Evolutionary conservation across 2,797 vertebrate genomes (phyloP).

Genomic region (Mallotus villosus): DNA sequence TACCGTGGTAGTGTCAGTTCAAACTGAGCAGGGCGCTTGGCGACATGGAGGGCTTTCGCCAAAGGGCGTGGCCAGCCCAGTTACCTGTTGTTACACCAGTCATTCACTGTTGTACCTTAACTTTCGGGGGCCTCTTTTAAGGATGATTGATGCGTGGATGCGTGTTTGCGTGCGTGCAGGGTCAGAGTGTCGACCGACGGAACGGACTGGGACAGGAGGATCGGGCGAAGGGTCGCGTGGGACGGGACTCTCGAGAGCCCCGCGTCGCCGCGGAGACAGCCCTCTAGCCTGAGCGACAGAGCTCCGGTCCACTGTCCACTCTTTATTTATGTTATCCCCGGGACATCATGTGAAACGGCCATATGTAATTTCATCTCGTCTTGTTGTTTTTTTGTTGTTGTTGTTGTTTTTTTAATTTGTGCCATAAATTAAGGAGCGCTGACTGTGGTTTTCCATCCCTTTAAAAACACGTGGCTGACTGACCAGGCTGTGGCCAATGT

Average conservation of each 20-base stretch:
- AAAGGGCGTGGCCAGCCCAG: slow-evolving; percentile 43
- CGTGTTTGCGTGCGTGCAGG: slow-evolving; percentile 18
- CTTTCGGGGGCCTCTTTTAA: slow-evolving; percentile 25
- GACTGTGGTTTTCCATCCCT: slow-evolving; percentile 38
- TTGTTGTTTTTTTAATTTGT: slow-evolving; percentile 46
- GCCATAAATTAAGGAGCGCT: slow-evolving; percentile 62
- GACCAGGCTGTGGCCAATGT: slow-evolving; percentile 14
- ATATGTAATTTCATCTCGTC: slow-evolving; percentile 36
- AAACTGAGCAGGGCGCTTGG: background rate
- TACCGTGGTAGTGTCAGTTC: background rate
- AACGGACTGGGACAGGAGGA: slow-evolving; percentile 14
- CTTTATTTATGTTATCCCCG: slow-evolving; percentile 50
- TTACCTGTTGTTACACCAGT: slow-evolving; percentile 48
- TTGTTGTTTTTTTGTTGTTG: background rate
- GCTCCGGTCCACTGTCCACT: slow-evolving; percentile 25
- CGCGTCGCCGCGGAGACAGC: slow-evolving; percentile 10
- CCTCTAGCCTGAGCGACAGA: background rate
- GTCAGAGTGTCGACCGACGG: slow-evolving; percentile 18
- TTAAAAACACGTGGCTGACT: slow-evolving; percentile 37
- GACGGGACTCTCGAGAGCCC: slow-evolving; percentile 1
- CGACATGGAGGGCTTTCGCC: background rate
- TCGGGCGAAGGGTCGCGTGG: slow-evolving; percentile 10
- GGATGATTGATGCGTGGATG: slow-evolving; percentile 21
- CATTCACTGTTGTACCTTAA: slow-evolving; percentile 62
- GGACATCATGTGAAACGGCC: slow-evolving; percentile 32